Percentiles rank a stretch among this genome's conserved stretches.
Evolutionary conservation across 1,140 invertebrate genomes (phyloP).

Genomic region (Rhynchophorus ferrugineus): DNA sequence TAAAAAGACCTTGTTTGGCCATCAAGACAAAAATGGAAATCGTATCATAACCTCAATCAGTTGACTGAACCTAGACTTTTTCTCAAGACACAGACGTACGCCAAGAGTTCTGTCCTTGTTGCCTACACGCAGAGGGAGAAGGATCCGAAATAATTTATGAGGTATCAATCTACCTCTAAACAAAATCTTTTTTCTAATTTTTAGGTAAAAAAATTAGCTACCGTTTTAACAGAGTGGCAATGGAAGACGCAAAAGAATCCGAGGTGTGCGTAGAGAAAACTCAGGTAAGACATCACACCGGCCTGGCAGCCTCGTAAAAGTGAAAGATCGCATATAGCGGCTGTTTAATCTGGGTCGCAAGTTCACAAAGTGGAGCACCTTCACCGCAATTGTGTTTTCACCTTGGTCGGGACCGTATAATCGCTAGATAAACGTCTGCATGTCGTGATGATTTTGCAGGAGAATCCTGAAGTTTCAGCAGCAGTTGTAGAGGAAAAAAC

Average conservation of each 20-base stretch:
- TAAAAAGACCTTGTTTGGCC: background rate
- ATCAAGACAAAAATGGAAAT: background rate
- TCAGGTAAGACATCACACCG: background rate
- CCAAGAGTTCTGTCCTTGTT: too few relatives aligned
- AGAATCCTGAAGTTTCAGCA: slow-evolving; percentile 16
- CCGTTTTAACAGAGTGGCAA: background rate
- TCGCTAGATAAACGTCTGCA: too few relatives aligned
- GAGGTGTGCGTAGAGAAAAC: background rate
- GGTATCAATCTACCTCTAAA: background rate
- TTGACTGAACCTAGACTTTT: background rate
- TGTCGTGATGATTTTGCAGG: slow-evolving; percentile 33
- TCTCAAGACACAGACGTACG: background rate
- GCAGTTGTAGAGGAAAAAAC: slow-evolving; percentile 23
- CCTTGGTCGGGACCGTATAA: too few relatives aligned
- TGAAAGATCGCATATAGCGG: slow-evolving; percentile 1
- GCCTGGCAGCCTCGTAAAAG: too few relatives aligned
- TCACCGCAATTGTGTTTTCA: slow-evolving; percentile 20
- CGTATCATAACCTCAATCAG: background rate
- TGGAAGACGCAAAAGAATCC: background rate
- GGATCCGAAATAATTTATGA: too few relatives aligned
- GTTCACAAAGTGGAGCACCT: slow-evolving; percentile 21
- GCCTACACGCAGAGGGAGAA: too few relatives aligned
- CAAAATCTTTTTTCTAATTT: background rate
- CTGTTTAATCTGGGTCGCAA: slow-evolving; percentile 17
- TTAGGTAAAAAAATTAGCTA: too few relatives aligned